Percentiles rank a stretch among this genome's conserved stretches.
phyloP scores from a whole-genome alignment of 2,888 invertebrate species.

The Drosophila robusta region DNA sequence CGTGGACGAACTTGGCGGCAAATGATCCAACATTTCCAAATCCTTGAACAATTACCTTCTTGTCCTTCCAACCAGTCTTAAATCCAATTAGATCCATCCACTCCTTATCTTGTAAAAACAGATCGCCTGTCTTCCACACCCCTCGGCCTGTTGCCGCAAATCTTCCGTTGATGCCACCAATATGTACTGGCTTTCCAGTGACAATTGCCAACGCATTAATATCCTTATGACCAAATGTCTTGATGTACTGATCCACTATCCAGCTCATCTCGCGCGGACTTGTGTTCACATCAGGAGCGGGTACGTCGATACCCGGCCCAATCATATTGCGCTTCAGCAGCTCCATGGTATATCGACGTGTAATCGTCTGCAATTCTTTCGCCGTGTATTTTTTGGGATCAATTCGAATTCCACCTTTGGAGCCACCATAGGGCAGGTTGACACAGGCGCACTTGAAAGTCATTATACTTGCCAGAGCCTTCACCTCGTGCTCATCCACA shows the following conservation, averaged over 20 bases:
- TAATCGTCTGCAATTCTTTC: constrained; percentile 98
- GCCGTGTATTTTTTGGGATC: constrained; percentile 96
- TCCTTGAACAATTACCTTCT: constrained; percentile 97
- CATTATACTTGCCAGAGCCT: constrained; percentile 98
- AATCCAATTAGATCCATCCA: constrained; percentile 96
- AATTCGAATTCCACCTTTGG: constrained; percentile 97
- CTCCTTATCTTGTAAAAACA: constrained; percentile 96
- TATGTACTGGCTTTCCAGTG: constrained; percentile 98
- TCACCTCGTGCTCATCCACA: constrained; percentile 97
- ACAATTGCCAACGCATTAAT: constrained; percentile 98
- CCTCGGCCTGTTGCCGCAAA: constrained; percentile 98
- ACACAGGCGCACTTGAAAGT: constrained; percentile 99
- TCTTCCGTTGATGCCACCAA: constrained; percentile 98
- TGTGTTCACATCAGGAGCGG: constrained; percentile 99
- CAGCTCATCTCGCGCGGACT: constrained; percentile 99
- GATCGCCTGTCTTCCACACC: constrained; percentile 96
- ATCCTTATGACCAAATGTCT: constrained; percentile 96
- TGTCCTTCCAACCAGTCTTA: constrained; percentile 98
- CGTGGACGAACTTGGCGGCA: constrained; percentile 96
- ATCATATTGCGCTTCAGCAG: constrained; percentile 93
- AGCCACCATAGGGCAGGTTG: constrained; percentile 99
- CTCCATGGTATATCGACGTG: constrained; percentile 96
- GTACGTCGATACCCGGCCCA: constrained; percentile 99
- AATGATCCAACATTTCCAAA: constrained; percentile 99
- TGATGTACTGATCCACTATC: constrained; percentile 99